Percentiles rank a stretch among this genome's conserved stretches.
These are phyloP conservation scores for Metallyticus violacea DNA, from an alignment of 2,888 invertebrate species.

Conservation along the genomic window DNA sequence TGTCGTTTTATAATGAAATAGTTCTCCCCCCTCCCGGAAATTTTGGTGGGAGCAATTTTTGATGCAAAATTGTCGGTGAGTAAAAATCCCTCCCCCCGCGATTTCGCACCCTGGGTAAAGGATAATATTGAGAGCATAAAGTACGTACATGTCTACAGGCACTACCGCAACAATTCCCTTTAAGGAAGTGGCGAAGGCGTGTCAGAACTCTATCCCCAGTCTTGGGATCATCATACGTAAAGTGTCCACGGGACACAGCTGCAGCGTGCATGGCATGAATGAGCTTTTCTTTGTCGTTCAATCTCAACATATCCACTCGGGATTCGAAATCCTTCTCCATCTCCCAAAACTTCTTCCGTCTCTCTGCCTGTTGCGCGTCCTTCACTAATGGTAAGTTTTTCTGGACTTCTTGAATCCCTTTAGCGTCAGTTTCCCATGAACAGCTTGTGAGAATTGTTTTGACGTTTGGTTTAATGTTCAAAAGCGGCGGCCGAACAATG, in stretches of 20 bases:
- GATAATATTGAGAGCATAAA: too few relatives aligned
- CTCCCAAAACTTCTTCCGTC: conserved; percentile 35
- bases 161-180: conserved; percentile 40
- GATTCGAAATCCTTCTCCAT: conserved; percentile 34
- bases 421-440: not conserved
- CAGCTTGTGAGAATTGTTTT: not conserved
- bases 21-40: too few relatives aligned
- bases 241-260: conserved; percentile 39
- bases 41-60: too few relatives aligned
- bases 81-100: too few relatives aligned
- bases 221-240: conserved; percentile 40
- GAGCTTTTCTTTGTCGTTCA: conserved; percentile 34
- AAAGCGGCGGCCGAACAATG: not conserved
- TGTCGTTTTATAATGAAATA: too few relatives aligned
- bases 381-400: not conserved
- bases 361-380: conserved; percentile 8
- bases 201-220: conserved; percentile 38
- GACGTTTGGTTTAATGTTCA: not conserved
- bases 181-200: conserved; percentile 38
- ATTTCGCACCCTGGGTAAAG: too few relatives aligned
- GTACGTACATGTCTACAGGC: conserved; percentile 40
- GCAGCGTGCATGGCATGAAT: conserved; percentile 37
- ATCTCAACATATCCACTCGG: conserved; percentile 26
- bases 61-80: too few relatives aligned
- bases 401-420: not conserved